Conservation (phyloP, 2,888 invertebrate species). For the Amphipoea oculea region DNA sequence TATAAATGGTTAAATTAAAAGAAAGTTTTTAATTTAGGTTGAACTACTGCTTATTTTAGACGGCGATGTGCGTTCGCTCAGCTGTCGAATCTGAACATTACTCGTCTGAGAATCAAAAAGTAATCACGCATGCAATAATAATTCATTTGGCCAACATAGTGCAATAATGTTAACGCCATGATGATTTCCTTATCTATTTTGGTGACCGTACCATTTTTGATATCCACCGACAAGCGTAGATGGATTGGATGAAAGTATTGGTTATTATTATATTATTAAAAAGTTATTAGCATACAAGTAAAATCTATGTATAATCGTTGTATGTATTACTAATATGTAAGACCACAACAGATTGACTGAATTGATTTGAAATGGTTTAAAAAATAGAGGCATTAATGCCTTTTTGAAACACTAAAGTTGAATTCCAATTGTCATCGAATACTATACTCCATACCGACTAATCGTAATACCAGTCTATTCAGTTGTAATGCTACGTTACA, state of each 20-base stretch:
- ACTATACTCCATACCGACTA: background rate
- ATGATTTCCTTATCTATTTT: constrained; percentile 5
- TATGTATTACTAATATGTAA: constrained; percentile 54
- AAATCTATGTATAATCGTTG: constrained; percentile 44
- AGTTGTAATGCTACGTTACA: too few species aligned
- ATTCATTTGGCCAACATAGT: background rate
- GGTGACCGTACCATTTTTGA: constrained; percentile 23
- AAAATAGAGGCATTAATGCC: background rate
- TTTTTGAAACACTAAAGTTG: background rate
- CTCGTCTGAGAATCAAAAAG: background rate
- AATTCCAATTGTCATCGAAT: background rate
- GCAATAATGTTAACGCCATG: background rate
- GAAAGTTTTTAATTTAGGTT: background rate
- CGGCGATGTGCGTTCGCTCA: background rate
- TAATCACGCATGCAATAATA: background rate
- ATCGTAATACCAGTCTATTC: too few species aligned
- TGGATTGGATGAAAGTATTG: constrained; percentile 52
- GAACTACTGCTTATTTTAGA: background rate
- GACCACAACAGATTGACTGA: constrained; percentile 10
- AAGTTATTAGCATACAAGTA: constrained; percentile 36
- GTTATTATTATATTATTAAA: constrained; percentile 38
- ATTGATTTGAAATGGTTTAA: constrained; percentile 8
- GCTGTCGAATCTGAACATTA: background rate
- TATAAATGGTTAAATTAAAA: background rate
- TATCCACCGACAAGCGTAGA: constrained; percentile 40